Evolutionary conservation across 2,888 invertebrate genomes (phyloP).

Genomic region (Erannis defoliaria): DNA sequence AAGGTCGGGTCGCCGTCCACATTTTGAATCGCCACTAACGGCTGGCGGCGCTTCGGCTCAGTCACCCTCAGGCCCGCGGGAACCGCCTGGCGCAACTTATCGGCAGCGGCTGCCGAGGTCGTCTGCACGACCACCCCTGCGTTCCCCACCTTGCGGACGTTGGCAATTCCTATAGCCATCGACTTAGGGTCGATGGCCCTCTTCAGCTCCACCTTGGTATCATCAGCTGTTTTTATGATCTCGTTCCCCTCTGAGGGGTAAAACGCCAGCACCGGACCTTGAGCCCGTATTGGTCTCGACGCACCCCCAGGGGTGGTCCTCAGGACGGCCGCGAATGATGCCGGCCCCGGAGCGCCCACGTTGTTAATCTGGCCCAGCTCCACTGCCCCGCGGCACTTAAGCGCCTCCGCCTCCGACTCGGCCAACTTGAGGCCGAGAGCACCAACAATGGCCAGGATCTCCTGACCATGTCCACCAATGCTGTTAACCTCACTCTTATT

Average conservation of each 20-base stretch:
- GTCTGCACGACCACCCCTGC: slow-evolving; percentile 7
- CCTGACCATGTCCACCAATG: too few relatives aligned
- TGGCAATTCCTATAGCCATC: slow-evolving; percentile 5
- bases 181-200: not conserved
- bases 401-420: too few relatives aligned
- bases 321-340: too few relatives aligned
- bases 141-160: slow-evolving; percentile 11
- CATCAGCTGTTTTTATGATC: slow-evolving; percentile 4
- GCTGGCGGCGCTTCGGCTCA: slow-evolving; percentile 18
- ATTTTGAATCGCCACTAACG: slow-evolving; percentile 3
- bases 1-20: slow-evolving; percentile 20
- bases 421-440: too few relatives aligned
- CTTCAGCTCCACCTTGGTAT: slow-evolving; percentile 9
- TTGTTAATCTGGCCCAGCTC: too few relatives aligned
- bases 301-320: not conserved
- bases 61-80: slow-evolving; percentile 17
- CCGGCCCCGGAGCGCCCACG: too few relatives aligned
- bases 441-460: too few relatives aligned
- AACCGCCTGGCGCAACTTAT: slow-evolving; percentile 12
- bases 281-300: not conserved
- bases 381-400: too few relatives aligned
- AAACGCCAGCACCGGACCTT: slow-evolving; percentile 12
- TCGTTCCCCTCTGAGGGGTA: not conserved
- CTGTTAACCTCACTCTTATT: too few relatives aligned
- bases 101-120: slow-evolving; percentile 5